Base-by-base conservation (phyloP, 2,888 invertebrate genomes). In the Scaptomyza parva region DNA sequence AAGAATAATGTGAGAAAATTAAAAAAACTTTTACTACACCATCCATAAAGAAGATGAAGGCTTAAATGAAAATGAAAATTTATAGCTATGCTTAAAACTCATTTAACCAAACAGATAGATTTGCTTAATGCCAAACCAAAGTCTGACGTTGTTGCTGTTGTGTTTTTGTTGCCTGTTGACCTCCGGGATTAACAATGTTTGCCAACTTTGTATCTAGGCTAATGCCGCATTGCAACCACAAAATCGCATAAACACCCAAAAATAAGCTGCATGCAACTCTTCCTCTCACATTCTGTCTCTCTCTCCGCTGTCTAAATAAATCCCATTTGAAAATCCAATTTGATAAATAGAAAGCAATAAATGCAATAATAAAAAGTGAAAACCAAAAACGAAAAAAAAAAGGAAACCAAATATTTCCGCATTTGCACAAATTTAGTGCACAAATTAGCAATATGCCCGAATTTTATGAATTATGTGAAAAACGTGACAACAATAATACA, bases 381-480 rank as follows among this genome's bases (percentile, higher is more conserved):
- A 28, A 11, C 51, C 39, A 44, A 54, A 41, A 39, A 39, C 11
- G 37, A 18, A 37, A 37, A 30, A 18, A 69, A 69, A 73, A 47
- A 66, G 64, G 73, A 68, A 82, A 81, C 78, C 81, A 76, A 81
- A 81, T 84, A 84, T 83, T 72, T 70, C 68, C 69, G 54, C 81
- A 78, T 80, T 78, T 72, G 84, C 68, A 65, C 85, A 77, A 83
- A 83, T 83, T 85, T 83, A 75, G 77, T 82, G 83, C 79, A 62
- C 71, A 83, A 83, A 83, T 83, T 83, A 83, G 82, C 82, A 83
- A 85, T 85, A 77, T 83, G 82, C 79, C 66, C 60, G 82, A 82
- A 83, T 83, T 83, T 85, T 85, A 85, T 83, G 82, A 83, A 85
- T 69, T 83, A 83, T 83, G 83, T 68, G 86, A 69, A 77, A 85